Conservation (phyloP, 2,797 vertebrate genomes). For the Bufotes viridis region DNA sequence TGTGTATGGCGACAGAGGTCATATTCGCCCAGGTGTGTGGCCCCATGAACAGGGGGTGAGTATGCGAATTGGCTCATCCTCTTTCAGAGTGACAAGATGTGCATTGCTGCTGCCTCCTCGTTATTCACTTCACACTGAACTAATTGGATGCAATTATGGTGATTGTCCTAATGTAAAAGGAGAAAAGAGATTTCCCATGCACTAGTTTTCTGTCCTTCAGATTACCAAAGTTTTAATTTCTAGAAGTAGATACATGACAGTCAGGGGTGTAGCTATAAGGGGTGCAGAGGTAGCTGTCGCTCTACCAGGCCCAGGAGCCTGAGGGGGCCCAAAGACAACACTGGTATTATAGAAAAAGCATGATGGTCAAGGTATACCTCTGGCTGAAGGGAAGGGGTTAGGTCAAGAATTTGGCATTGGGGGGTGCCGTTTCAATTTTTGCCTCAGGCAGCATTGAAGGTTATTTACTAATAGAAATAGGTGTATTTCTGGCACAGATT, state of each 20-base stretch:
- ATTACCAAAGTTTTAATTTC: background rate
- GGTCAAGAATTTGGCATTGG: too few relatives aligned
- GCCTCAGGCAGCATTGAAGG: too few relatives aligned
- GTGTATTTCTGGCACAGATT: too few relatives aligned
- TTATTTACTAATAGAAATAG: too few relatives aligned
- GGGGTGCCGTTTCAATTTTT: too few relatives aligned
- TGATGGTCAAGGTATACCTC: too few relatives aligned
- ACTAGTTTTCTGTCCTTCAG: conserved; percentile 23
- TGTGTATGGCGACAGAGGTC: conserved; percentile 37
- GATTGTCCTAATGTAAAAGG: conserved; percentile 59
- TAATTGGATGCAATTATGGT: conserved; percentile 62
- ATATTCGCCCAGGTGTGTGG: conserved; percentile 59
- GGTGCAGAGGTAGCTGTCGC: too few relatives aligned
- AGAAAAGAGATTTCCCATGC: background rate
- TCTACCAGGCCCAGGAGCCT: too few relatives aligned
- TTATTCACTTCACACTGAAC: conserved; percentile 60
- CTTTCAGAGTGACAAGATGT: conserved; percentile 50
- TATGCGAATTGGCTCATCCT: conserved; percentile 52
- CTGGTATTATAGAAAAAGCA: too few relatives aligned
- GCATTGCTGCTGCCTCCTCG: conserved; percentile 44
- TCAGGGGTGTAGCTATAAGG: background rate
- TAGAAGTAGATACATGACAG: conserved; percentile 27
- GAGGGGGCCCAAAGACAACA: too few relatives aligned
- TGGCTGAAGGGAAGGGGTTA: too few relatives aligned
- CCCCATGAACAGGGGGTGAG: conserved; percentile 44